Base-by-base conservation (phyloP, 1,140 invertebrate species). In the Euura lappo region DNA sequence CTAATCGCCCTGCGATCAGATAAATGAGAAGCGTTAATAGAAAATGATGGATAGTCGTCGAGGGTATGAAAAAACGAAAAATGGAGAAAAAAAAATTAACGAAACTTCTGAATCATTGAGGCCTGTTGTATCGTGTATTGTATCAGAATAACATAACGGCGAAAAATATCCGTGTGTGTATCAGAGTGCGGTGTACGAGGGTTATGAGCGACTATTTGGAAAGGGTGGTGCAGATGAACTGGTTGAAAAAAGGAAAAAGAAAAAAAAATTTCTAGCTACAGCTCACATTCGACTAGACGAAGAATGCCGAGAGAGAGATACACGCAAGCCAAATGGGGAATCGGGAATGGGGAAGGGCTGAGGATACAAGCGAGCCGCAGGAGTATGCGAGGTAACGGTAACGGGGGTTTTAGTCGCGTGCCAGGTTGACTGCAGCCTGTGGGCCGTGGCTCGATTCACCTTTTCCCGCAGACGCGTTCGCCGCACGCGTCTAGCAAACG, bases 371-470 rank as follows among this genome's bases (percentile, higher is more conserved):
- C 28, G 28, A 28, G 28, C 28, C 28, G 28, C 28, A 28, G 28
- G 28, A 28, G 28, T 60, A 6, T n/a, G 51, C 8, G 51, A 60
- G 51, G 10, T 60, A 60, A 60, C 51, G 51, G 51, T 6, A 6
- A 60, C 8, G 51, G 51, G 51, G 51, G 51, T 60, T n/a, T 60
- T 60, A n/a, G 51, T 60, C 51, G 51, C 51, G 51, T 60, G 51
- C 51, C 51, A n/a, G 51, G 10, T 60, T 60, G 51, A n/a, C 6
- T 3, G 51, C 51, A 60, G 6, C 10, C 51, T 60, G 13, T 11
- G 51, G 5, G 8, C 51, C 51, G 4, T n/a, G 10, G 51, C 51
- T 60, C 13, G 51, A 60, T 60, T 60, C 51, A 60, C 51, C 51
- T 60, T 60, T 60, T n/a, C 51, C 11, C 51, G 6, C 6, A 60